These are phyloP conservation scores for Lepidurus apus DNA, from an alignment of 1,140 invertebrate genomes.

Conservation along the genomic window DNA sequence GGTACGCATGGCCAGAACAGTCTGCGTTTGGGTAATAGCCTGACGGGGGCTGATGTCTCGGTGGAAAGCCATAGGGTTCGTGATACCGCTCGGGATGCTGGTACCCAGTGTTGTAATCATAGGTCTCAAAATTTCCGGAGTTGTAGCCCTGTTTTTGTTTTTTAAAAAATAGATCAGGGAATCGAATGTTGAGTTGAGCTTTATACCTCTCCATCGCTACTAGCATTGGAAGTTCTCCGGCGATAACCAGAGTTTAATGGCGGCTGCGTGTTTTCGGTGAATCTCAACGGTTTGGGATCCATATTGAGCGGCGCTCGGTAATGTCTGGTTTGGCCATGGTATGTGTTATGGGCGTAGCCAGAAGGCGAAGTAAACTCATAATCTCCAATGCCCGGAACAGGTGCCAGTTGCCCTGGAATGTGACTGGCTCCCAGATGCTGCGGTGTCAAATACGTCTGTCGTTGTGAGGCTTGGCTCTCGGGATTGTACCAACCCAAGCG, in stretches of 20 bases:
- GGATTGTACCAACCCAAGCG: neutral
- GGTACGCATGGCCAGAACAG: neutral
- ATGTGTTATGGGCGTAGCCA: conserved; percentile 77
- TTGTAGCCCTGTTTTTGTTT: conserved; percentile 12
- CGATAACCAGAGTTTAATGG: conserved; percentile 42
- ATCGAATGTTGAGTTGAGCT: neutral
- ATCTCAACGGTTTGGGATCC: conserved; percentile 58
- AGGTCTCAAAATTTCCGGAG: conserved; percentile 4
- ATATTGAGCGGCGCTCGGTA: conserved; percentile 60
- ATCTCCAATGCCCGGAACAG: conserved; percentile 40
- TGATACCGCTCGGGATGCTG: conserved; percentile 14
- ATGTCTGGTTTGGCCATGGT: conserved; percentile 77
- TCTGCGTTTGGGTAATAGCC: neutral
- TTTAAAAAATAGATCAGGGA: neutral
- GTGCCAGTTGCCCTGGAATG: conserved; percentile 26
- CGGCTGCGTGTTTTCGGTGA: conserved; percentile 53
- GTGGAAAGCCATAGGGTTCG: conserved; percentile 23
- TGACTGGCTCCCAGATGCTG: neutral
- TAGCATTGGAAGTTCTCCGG: conserved; percentile 60
- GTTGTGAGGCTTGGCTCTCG: neutral
- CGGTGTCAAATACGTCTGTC: neutral
- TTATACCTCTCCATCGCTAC: conserved; percentile 52
- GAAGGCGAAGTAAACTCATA: conserved; percentile 55
- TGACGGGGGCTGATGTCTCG: neutral
- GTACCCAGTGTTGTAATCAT: neutral